phyloP scores from a whole-genome alignment of 2,113 vertebrate genomes.

The Chrysochloris asiatica region DNA sequence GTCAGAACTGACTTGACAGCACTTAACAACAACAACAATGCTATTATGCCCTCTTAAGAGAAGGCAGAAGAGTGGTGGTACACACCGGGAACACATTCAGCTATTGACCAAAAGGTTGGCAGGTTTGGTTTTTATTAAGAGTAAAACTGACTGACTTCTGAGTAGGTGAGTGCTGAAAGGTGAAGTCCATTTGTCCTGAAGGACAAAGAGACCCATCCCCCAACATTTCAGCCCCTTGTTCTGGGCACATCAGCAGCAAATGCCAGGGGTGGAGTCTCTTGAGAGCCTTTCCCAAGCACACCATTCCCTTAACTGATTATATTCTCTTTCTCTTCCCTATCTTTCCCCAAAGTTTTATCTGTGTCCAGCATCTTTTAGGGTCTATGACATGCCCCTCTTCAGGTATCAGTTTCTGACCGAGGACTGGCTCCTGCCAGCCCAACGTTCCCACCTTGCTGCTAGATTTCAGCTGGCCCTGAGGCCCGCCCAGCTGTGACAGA shows the following conservation, averaged over 20 bases:
- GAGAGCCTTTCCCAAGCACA: fast-evolving
- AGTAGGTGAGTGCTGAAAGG: too few relatives aligned
- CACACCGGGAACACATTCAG: too few relatives aligned
- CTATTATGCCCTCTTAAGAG: too few relatives aligned
- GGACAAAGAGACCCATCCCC: neutral
- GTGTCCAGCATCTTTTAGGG: neutral
- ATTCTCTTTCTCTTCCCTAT: too few relatives aligned
- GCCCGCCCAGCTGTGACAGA: too few relatives aligned
- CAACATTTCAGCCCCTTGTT: fast-evolving
- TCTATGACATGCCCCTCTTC: fast-evolving
- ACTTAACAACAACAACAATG: too few relatives aligned
- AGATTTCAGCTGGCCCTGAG: fast-evolving
- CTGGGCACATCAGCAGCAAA: neutral
- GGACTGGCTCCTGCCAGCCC: neutral
- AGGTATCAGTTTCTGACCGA: neutral
- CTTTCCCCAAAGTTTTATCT: neutral
- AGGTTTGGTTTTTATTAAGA: too few relatives aligned
- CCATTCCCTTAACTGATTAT: fast-evolving
- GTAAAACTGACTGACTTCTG: fast-evolving
- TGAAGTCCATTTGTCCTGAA: fast-evolving
- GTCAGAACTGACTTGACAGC: too few relatives aligned
- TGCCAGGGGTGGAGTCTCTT: fast-evolving
- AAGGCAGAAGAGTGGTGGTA: too few relatives aligned
- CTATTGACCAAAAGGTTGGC: too few relatives aligned
- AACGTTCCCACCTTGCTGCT: fast-evolving